phyloP scores from a whole-genome alignment of 2,797 vertebrate species.

The Melanotaenia pygmaea region DNA sequence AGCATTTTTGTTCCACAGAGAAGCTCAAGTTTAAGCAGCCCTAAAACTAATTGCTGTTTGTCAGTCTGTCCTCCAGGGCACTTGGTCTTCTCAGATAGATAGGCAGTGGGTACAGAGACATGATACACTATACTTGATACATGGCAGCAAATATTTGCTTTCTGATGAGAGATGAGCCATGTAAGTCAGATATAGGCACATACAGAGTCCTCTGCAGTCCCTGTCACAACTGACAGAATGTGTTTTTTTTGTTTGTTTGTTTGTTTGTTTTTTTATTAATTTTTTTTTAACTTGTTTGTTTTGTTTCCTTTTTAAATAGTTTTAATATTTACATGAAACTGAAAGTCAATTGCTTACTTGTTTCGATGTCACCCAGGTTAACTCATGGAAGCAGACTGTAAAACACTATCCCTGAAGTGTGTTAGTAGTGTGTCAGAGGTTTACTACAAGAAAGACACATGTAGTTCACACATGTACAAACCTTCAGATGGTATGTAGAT shows the following conservation, averaged over 20 bases:
- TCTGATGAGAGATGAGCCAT: conserved; percentile 36
- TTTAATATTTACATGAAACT: conserved; percentile 19
- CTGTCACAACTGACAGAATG: conserved; percentile 1
- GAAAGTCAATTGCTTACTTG: conserved; percentile 28
- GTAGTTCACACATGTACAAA: conserved; percentile 24
- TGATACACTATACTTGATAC: conserved; percentile 48
- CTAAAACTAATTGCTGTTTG: conserved; percentile 50
- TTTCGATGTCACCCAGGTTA: conserved; percentile 12
- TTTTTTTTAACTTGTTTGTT: too few relatives aligned
- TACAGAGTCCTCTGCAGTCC: conserved; percentile 6
- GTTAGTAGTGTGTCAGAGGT: conserved; percentile 1
- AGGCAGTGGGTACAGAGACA: conserved; percentile 30
- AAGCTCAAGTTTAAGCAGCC: conserved; percentile 55
- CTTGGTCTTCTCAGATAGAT: conserved; percentile 37
- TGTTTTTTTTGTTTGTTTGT: too few relatives aligned
- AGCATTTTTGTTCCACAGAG: conserved; percentile 50
- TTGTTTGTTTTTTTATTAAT: background rate
- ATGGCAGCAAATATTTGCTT: conserved; percentile 61
- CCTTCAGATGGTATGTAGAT: conserved; percentile 38
- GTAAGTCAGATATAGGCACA: conserved; percentile 23
- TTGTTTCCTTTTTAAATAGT: background rate
- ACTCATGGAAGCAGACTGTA: conserved; percentile 15
- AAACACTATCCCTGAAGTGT: conserved; percentile 14
- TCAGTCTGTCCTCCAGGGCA: conserved; percentile 37
- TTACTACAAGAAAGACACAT: conserved; percentile 25